Conservation (phyloP, 2,888 invertebrate species). For the Chirona hameri region DNA sequence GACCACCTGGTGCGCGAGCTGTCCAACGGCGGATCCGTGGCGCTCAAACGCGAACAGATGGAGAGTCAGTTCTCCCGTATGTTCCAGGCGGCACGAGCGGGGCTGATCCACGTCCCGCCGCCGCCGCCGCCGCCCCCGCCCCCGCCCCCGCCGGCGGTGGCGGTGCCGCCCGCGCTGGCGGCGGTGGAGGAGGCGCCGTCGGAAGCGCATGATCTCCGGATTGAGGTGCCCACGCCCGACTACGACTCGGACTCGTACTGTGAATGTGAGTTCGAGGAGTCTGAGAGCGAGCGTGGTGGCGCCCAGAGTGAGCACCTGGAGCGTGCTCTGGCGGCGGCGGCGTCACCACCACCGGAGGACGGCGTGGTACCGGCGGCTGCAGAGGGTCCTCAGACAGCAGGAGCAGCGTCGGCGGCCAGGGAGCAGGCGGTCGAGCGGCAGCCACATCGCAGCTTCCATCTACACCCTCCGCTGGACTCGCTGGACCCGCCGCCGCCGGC, state of each 20-base stretch:
- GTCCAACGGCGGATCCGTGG: slow-evolving; percentile 36
- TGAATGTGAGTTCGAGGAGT: slow-evolving; percentile 23
- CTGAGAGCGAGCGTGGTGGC: not conserved
- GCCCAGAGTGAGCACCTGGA: not conserved
- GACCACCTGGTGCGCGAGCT: not conserved
- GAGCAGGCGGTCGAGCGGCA: not conserved
- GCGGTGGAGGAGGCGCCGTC: not conserved
- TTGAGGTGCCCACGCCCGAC: slow-evolving; percentile 31
- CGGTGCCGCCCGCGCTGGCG: not conserved
- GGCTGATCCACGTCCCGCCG: not conserved
- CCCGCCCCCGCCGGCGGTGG: not conserved
- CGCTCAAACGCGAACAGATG: slow-evolving; percentile 38
- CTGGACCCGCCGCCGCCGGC: not conserved
- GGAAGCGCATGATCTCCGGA: not conserved
- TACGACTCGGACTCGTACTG: slow-evolving; percentile 32
- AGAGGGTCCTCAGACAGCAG: not conserved
- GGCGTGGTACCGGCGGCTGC: not conserved
- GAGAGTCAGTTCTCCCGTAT: slow-evolving; percentile 39
- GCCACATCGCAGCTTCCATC: not conserved
- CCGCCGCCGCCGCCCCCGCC: not conserved
- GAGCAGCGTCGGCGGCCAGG: not conserved
- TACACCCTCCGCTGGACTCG: not conserved
- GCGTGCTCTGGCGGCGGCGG: not conserved
- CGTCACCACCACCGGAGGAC: not conserved
- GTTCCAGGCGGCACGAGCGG: slow-evolving; percentile 33